Evolutionary conservation across 64 coral and sea anemone genomes (phyloP).

Genomic region (Trachythela sp.): DNA sequence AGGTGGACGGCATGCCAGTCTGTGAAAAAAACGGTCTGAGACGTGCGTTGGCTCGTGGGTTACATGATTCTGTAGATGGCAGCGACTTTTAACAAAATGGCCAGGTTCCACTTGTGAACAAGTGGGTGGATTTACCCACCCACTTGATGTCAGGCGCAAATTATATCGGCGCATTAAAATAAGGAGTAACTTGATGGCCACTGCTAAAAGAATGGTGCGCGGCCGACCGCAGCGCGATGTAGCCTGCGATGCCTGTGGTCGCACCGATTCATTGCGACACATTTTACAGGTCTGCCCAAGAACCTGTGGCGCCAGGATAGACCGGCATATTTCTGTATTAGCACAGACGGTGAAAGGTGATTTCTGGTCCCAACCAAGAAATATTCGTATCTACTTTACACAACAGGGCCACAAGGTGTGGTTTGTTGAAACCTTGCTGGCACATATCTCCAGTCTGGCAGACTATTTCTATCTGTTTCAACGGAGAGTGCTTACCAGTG

Average conservation of each 20-base stretch:
- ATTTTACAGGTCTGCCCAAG: conserved; percentile 46
- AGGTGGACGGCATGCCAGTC: neutral
- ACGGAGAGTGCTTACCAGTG: neutral
- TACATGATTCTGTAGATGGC: neutral
- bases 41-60: neutral
- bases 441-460: too few relatives aligned
- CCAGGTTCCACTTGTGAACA: neutral
- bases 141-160: neutral
- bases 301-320: conserved; percentile 6
- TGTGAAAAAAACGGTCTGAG: neutral
- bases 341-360: neutral
- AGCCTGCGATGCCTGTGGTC: conserved; percentile 4
- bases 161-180: conserved; percentile 39
- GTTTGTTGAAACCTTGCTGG: too few relatives aligned
- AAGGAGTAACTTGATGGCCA: conserved; percentile 17
- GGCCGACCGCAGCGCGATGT: neutral
- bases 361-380: too few relatives aligned
- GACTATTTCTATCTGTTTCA: too few relatives aligned
- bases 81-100: neutral
- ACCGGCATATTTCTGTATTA: neutral
- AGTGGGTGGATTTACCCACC: neutral
- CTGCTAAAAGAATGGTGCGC: neutral
- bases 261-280: conserved; percentile 20
- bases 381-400: too few relatives aligned
- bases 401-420: too few relatives aligned